These are phyloP conservation scores for Conger conger DNA, from an alignment of 2,113 vertebrate genomes.

Conservation along the genomic window DNA sequence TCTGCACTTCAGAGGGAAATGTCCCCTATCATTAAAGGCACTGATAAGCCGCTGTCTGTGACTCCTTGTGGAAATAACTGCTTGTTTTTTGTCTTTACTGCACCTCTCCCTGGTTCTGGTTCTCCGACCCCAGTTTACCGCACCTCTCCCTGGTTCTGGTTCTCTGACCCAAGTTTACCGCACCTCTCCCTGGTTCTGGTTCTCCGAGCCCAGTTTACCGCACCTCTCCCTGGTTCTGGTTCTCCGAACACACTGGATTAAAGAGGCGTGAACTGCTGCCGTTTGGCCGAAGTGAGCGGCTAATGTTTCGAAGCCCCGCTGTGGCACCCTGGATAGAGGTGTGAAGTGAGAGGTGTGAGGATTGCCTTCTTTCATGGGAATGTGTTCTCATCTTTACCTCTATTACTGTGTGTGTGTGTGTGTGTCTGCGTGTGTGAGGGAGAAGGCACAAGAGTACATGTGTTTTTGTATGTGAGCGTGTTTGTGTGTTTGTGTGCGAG, in stretches of 20 bases:
- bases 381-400: neutral
- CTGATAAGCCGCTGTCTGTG: neutral
- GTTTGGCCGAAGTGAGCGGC: neutral
- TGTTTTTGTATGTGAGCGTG: no score
- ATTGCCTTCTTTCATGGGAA: neutral
- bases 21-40: neutral
- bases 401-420: neutral
- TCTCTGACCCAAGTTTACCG: no score
- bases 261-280: neutral
- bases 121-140: no score
- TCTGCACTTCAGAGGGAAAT: neutral
- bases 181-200: no score
- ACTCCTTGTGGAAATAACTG: neutral
- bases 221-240: neutral
- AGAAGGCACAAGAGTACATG: no score
- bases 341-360: neutral
- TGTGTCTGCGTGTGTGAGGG: neutral
- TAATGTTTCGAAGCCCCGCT: neutral
- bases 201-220: neutral
- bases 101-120: no score
- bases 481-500: no score
- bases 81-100: neutral
- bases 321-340: neutral
- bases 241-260: neutral
- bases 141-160: no score